A percentile compares a stretch with the other conserved stretches of the same genome.
These are phyloP conservation scores for Terrapene triunguis DNA, from an alignment of 2,113 vertebrate species.

Conservation along the genomic window DNA sequence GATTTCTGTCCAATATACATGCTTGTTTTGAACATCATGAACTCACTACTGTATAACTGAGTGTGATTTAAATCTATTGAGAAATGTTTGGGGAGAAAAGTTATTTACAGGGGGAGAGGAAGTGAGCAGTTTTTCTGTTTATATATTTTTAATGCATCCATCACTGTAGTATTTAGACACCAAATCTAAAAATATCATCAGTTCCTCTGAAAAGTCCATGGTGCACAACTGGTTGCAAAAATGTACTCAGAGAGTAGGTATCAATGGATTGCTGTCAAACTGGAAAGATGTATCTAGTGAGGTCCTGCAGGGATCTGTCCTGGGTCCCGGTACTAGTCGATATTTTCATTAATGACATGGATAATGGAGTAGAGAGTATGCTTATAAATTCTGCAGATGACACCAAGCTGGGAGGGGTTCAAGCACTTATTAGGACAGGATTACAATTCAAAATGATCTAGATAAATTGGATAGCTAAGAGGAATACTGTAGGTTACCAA, in stretches of 20 bases:
- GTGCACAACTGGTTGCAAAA: background rate
- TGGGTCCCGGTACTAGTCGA: background rate
- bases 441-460: background rate
- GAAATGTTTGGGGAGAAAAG: background rate
- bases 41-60: background rate
- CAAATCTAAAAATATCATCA: background rate
- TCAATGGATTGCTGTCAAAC: background rate
- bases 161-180: background rate
- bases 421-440: background rate
- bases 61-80: background rate
- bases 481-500: background rate
- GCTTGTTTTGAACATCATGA: background rate
- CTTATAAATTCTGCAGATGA: background rate
- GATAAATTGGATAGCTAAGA: background rate
- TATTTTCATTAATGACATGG: background rate
- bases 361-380: background rate
- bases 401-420: background rate
- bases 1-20: background rate
- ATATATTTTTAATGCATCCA: background rate
- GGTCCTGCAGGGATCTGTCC: background rate
- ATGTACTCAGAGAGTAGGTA: background rate
- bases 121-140: background rate
- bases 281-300: background rate
- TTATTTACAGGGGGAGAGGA: background rate
- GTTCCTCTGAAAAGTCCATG: background rate